Base-by-base conservation (phyloP, 1,140 invertebrate genomes). In the Dendrolimus punctatus region DNA sequence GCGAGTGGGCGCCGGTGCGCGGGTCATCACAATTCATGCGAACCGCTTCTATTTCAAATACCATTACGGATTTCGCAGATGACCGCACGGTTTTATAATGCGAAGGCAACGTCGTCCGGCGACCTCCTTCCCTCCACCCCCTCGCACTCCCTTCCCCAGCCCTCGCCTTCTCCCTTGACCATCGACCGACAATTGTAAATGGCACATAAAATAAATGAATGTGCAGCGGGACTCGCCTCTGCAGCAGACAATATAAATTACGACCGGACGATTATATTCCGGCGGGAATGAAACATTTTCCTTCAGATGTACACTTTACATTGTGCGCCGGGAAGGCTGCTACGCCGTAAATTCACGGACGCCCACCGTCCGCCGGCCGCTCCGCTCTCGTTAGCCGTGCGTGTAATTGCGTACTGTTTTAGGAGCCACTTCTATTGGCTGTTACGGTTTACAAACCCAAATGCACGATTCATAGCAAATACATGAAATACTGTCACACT, bases 121-220 rank as follows among this genome's bases (percentile, higher is more conserved):
- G 44, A 43, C 59, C 63, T 52, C 60, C 55, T 63, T 64, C 51
- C 69, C 56, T 49, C 70, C 57, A 8, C 47, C 9, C 37, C 49
- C 36, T 53, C 42, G 49, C 60, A 46, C 53, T 58, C 61, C 36
- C 40, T 53, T 39, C 54, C 54, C 71, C 70, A 58, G 62, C 77
- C 71, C 69, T 68, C 73, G 62, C 79, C 68, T 74, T 72, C 76
- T 86, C 85, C 85, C 85, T 88, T 87, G 87, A 87, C 87, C 87
- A 87, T 87, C 86, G 87, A 86, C 84, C 87, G 87, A 88, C 84
- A 87, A 88, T 88, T 87, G 87, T 88, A 88, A 88, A 87, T 88
- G 85, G 87, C 87, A 88, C 85, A 87, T 88, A 88, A 88, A 88
- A 87, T 88, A 88, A 87, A 87, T 87, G 85, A 87, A 88, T 87